Evolutionary conservation across 1,140 invertebrate genomes (phyloP).

Genomic region (Ceratoteleas bidentatus): DNA sequence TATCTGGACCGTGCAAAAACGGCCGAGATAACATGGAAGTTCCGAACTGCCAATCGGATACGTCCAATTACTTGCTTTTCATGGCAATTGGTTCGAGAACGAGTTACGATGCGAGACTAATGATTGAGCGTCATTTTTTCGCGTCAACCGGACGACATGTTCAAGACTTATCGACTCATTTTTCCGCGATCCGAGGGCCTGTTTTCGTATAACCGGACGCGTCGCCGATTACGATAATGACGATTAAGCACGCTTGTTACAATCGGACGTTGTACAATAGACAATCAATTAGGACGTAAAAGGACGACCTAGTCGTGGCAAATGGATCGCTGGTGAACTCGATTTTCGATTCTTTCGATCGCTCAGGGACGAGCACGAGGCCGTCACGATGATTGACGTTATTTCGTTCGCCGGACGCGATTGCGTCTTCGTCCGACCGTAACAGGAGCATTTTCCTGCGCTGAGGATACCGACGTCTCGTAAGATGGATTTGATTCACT

Average conservation of each 20-base stretch:
- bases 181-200: constrained; percentile 23
- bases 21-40: no score
- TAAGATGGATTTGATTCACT: constrained; percentile 5
- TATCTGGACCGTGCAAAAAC: no score
- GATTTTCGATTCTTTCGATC: constrained; percentile 54
- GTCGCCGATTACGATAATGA: constrained; percentile 46
- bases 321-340: constrained; percentile 22
- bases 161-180: constrained; percentile 37
- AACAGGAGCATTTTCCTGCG: constrained; percentile 26
- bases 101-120: constrained; percentile 54
- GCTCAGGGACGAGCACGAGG: constrained; percentile 61
- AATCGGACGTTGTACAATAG: constrained; percentile 59
- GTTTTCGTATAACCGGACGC: constrained; percentile 34
- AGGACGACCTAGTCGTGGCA: constrained; percentile 49
- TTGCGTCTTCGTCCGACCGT: constrained; percentile 16
- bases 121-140: constrained; percentile 54
- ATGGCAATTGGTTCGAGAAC: constrained; percentile 53
- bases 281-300: constrained; percentile 64
- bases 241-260: constrained; percentile 54
- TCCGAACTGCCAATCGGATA: constrained; percentile 34
- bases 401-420: constrained; percentile 32
- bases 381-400: constrained; percentile 56
- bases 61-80: constrained; percentile 59
- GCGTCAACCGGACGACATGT: constrained; percentile 19
- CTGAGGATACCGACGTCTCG: constrained; percentile 13